These are phyloP conservation scores for Liparis tanakae DNA, from an alignment of 2,797 vertebrate species.

Conservation along the genomic window DNA sequence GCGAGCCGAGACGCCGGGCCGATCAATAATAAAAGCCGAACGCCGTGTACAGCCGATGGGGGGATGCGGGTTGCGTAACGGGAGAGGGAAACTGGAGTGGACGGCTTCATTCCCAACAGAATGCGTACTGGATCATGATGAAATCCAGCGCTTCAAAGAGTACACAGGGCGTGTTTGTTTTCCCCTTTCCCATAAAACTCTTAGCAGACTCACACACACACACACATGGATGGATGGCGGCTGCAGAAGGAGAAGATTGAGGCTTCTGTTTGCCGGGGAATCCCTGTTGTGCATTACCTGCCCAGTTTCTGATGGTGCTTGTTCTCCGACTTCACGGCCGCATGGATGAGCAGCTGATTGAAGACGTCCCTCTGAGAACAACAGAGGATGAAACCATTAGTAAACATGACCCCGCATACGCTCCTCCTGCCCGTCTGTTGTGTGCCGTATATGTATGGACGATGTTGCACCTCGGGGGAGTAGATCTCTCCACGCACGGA, in stretches of 20 bases:
- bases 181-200: background rate
- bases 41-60: conserved; percentile 29
- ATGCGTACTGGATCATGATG: conserved; percentile 18
- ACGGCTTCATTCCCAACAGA: conserved; percentile 9
- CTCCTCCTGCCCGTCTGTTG: conserved; percentile 5
- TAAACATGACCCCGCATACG: conserved; percentile 26
- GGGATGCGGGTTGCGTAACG: conserved; percentile 34
- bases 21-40: conserved; percentile 63
- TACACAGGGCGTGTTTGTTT: conserved; percentile 1
- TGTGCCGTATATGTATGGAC: conserved; percentile 24
- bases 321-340: conserved; percentile 88
- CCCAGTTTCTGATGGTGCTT: conserved; percentile 86
- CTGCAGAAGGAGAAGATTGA: background rate
- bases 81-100: background rate
- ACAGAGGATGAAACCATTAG: conserved; percentile 44
- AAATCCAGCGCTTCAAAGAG: conserved; percentile 24
- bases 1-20: conserved; percentile 39
- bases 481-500: conserved; percentile 27
- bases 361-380: conserved; percentile 92
- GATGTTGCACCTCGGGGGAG: conserved; percentile 39
- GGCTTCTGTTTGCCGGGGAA: conserved; percentile 17
- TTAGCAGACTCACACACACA: background rate
- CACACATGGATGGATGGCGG: background rate
- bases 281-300: conserved; percentile 80
- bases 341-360: conserved; percentile 91